These are phyloP conservation scores for Microcebus griseorufus DNA, from an alignment of 2,113 vertebrate genomes.

Conservation along the genomic window DNA sequence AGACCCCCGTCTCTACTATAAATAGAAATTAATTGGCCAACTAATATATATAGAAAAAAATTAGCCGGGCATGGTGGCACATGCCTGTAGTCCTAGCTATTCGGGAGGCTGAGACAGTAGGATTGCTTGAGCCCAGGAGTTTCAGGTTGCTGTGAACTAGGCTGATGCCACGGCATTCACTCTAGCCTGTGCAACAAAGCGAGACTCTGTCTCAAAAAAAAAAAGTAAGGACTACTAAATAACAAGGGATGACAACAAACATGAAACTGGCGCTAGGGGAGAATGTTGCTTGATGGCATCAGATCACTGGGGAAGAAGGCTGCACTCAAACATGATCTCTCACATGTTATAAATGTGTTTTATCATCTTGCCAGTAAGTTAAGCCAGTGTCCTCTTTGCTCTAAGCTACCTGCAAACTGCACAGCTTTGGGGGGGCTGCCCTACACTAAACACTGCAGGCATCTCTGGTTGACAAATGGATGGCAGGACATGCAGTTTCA, in stretches of 20 bases:
- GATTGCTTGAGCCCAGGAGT: too few species aligned
- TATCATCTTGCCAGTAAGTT: neutral
- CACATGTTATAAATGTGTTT: neutral
- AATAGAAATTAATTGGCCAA: too few species aligned
- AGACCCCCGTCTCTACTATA: too few species aligned
- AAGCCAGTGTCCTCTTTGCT: neutral
- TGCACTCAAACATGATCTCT: neutral
- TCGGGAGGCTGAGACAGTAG: too few species aligned
- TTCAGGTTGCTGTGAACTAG: too few species aligned
- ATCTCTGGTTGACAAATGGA: neutral
- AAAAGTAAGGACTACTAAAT: neutral
- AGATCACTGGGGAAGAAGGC: neutral
- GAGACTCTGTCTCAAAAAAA: too few species aligned
- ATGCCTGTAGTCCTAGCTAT: too few species aligned
- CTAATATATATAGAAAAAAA: too few species aligned
- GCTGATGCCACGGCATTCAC: too few species aligned
- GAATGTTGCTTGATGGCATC: neutral
- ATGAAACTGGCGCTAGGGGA: neutral
- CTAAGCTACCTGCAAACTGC: neutral
- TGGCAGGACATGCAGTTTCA: neutral
- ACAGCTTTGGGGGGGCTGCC: neutral
- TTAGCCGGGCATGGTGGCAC: too few species aligned
- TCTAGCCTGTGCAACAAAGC: too few species aligned
- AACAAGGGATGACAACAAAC: neutral
- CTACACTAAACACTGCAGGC: neutral